Evolutionary conservation across 2,113 vertebrate species (phyloP).

Genomic region (Eonycteris spelaea): DNA sequence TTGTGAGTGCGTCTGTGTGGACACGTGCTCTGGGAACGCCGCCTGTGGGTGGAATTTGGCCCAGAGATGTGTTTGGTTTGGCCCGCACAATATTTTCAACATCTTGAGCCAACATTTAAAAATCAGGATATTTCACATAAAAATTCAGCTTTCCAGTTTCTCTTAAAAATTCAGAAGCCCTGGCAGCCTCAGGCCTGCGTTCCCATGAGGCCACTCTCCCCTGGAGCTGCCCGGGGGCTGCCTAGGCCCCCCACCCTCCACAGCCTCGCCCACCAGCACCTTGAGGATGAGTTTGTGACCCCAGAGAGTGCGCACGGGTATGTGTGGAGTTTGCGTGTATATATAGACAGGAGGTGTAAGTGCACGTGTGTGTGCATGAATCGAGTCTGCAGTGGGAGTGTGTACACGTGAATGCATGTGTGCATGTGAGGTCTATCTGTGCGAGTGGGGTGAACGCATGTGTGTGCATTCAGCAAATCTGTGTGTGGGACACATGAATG

Average conservation of each 20-base stretch:
- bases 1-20: conserved; percentile 32
- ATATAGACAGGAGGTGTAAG: not conserved
- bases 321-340: not conserved
- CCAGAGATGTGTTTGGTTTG: conserved; percentile 67
- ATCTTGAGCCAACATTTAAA: conserved; percentile 76
- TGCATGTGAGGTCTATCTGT: not conserved
- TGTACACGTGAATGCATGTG: not conserved
- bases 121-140: conserved; percentile 79
- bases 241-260: not conserved
- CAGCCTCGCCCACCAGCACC: not conserved
- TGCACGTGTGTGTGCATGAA: not conserved
- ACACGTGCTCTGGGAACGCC: conserved; percentile 58
- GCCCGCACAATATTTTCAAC: conserved; percentile 72
- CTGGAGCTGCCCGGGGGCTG: not conserved
- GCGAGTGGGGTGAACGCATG: too few relatives aligned
- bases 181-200: conserved; percentile 36
- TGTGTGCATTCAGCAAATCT: too few relatives aligned
- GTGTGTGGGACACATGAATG: rapidly evolving
- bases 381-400: not conserved
- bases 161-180: conserved; percentile 77
- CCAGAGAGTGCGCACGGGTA: not conserved
- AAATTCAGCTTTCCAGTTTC: conserved; percentile 75
- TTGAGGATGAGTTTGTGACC: not conserved
- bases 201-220: conserved; percentile 62
- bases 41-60: conserved; percentile 75